Evolutionary conservation across 2,797 vertebrate species (phyloP).

Genomic region (Falco cherrug): DNA sequence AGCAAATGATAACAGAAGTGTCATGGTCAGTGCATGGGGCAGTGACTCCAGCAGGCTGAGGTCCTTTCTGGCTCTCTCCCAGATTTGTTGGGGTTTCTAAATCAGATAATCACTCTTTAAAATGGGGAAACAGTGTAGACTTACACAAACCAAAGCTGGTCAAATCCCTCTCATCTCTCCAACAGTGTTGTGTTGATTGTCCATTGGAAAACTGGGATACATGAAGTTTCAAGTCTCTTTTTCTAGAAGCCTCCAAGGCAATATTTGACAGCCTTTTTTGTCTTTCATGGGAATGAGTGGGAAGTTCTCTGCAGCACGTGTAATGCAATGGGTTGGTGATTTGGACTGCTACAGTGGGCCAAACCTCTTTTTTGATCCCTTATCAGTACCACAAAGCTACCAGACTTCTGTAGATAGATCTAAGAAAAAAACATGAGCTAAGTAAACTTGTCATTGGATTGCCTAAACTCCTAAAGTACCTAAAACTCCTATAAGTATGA

Average conservation of each 20-base stretch:
- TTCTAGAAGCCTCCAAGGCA: background rate
- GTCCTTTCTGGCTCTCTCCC: background rate
- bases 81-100: background rate
- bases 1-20: background rate
- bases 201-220: background rate
- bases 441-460: background rate
- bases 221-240: background rate
- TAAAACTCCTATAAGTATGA: background rate
- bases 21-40: background rate
- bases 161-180: background rate
- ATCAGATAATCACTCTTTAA: background rate
- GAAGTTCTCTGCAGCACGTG: background rate
- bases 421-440: background rate
- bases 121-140: background rate
- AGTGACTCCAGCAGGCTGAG: background rate
- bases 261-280: background rate
- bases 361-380: background rate
- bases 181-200: accelerated
- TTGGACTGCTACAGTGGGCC: background rate
- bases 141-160: background rate
- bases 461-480: background rate
- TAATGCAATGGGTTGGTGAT: background rate
- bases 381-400: background rate
- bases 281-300: background rate
- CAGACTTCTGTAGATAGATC: background rate